Evolutionary conservation across 2,113 vertebrate genomes (phyloP), one percentile per base, ranked within the genome.

Genomic region (Heloderma charlesbogerti): DNA sequence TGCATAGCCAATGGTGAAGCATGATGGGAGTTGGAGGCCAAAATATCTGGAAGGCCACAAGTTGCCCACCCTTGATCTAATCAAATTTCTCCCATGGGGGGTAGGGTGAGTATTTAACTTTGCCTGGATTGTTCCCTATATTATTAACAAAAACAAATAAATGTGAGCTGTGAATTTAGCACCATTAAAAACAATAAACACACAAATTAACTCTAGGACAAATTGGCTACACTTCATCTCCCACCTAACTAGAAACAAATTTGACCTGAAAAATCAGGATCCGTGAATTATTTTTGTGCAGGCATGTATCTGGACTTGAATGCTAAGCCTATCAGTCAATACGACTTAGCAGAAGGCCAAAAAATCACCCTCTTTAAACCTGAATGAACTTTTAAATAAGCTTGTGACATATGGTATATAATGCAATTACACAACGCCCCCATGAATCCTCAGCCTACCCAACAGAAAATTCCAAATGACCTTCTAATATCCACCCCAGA

Each of bases 381-480:
- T 31, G 88, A 34, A 22, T 71, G 90, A 95, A 94, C 77, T 86
- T 94, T 80, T 95, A 94, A 93, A 71, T 87, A 95, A 27, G n/a
- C 6, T 10, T 6, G 84, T 45, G 94, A 92, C 94, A 95, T 92
- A 92, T 87, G 91, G 88, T 84, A 88, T 63, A 40, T 66, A 80
- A 92, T 80, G 77, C 20, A 87, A 22, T 88, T 87, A 37, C 80
- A 60, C 95, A 91, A 94, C n/a, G 66, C 54, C 79, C 18, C 67
- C 90, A 94, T 88, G 91, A 92, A 89, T 85, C 84, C 93, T 84
- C 88, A 43, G 45, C 88, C 82, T 89, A 67, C 82, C 86, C 74
- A 27, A 87, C 15, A 93, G 88, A 92, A 86, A 95, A n/a, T 25
- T 81, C 93, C 87, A 94, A 91, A 88, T 93, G 93, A 94, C 91